Evolutionary conservation across 2,797 vertebrate species (phyloP), one percentile per base, ranked within the genome.

Genomic region (Podarcis lilfordi): DNA sequence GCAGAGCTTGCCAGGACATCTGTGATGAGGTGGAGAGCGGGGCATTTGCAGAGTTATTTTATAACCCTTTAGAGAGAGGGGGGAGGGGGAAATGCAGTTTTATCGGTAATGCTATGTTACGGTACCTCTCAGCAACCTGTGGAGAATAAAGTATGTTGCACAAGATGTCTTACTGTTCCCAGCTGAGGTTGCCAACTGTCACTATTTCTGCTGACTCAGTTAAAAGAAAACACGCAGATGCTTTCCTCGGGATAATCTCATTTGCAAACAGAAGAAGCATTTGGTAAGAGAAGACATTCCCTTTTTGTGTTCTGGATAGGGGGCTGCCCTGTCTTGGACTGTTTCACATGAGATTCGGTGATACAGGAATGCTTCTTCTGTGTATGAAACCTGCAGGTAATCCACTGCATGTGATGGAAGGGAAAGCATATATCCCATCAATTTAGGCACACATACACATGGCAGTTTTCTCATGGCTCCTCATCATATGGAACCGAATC

Each of bases 171-270:
- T 74, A 66, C 77, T 88, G 68, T 45, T 90, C 89, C 32, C 80
- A 92, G 89, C 75, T 88, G 78, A 89, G 80, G 75, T 89, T 84
- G 88, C 88, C 90, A 90, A 89, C 81, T 91, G 89, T 91, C 91
- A 88, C 72, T 86, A 32, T 27, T 89, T 92, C 69, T 91, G 89
- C 89, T 92, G 91, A 95, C 87, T 84, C 85, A 77, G 71, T 69
- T 84, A 76, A 91, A 96, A 94, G 92, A 92, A 95, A 93, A 94
- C 15, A 92, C 88, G 85, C 21, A 82, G 88, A 82, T 91, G 81
- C 84, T 91, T 66, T 89, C 0, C 0, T 87, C 89, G 83, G 77
- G 86, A 68, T 90, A 90, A 86, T 0, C 0, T n/a, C 40, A 81
- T 76, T 76, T 77, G 37, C 45, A 82, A 94, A 87, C 76, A 93